phyloP scores from a whole-genome alignment of 2,113 vertebrate species.

The Python bivittatus region DNA sequence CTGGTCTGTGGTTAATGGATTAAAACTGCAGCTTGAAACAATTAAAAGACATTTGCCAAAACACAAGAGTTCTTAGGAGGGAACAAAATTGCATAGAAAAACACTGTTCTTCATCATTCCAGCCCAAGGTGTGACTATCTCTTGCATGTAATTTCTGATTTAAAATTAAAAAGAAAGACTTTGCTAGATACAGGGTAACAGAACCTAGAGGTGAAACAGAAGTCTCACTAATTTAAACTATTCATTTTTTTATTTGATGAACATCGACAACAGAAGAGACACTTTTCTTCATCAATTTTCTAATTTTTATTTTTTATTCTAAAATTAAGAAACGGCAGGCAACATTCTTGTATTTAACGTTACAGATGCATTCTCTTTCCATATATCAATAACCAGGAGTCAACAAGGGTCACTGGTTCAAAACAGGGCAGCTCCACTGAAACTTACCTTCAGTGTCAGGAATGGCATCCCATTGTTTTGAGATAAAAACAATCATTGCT shows the following conservation, averaged over 20 bases:
- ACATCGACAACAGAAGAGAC: constrained; percentile 36
- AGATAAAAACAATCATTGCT: constrained; percentile 76
- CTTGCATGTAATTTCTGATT: constrained; percentile 20
- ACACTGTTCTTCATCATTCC: background rate
- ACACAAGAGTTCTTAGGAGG: background rate
- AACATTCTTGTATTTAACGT: constrained; percentile 59
- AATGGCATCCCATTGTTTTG: constrained; percentile 52
- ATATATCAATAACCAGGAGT: constrained; percentile 7
- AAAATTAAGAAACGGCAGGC: constrained; percentile 51
- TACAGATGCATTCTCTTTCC: constrained; percentile 19
- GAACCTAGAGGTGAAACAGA: background rate
- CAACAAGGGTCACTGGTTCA: background rate
- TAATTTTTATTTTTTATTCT: constrained; percentile 55
- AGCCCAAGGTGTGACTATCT: fast-evolving
- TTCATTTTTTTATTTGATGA: constrained; percentile 19
- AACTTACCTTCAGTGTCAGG: constrained; percentile 42
- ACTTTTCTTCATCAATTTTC: constrained; percentile 47
- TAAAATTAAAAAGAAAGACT: background rate
- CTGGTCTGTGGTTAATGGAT: background rate
- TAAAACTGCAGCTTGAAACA: background rate
- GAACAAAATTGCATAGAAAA: background rate
- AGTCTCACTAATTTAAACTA: background rate
- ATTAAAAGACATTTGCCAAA: background rate
- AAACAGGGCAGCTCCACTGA: constrained; percentile 44
- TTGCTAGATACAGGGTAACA: background rate